Conservation (phyloP, 2,797 vertebrate genomes). For the Gastrophryne carolinensis region DNA sequence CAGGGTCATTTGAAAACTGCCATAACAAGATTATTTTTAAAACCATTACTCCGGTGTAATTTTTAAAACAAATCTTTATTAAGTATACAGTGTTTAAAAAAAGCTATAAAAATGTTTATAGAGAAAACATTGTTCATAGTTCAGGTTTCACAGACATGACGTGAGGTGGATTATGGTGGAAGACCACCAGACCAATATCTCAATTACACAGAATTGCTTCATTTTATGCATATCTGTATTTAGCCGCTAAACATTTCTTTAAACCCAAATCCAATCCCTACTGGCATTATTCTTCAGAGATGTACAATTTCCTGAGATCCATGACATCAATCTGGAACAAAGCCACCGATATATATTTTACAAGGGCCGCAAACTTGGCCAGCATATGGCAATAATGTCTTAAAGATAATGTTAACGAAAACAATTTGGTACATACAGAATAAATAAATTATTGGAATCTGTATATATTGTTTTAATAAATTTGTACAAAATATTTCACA, state of each 20-base stretch:
- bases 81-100: slow-evolving; percentile 42
- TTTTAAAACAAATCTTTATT: slow-evolving; percentile 38
- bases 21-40: neutral
- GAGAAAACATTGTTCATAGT: neutral
- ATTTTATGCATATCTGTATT: neutral
- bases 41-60: too few relatives aligned
- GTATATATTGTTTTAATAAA: neutral
- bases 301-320: slow-evolving; percentile 13
- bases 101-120: slow-evolving; percentile 40
- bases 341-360: neutral
- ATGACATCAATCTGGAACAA: neutral
- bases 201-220: neutral
- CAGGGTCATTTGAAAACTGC: too few relatives aligned
- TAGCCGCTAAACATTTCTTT: neutral
- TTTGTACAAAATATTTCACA: neutral
- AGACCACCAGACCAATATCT: too few relatives aligned
- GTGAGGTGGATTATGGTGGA: too few relatives aligned
- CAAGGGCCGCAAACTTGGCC: neutral
- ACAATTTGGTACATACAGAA: neutral
- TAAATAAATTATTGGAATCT: slow-evolving; percentile 6
- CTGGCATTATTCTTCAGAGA: neutral
- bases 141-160: slow-evolving; percentile 7
- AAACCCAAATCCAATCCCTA: neutral
- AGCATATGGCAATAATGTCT: neutral
- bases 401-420: neutral